phyloP scores from a whole-genome alignment of 2,113 vertebrate genomes.

The Acanthisitta chloris region DNA sequence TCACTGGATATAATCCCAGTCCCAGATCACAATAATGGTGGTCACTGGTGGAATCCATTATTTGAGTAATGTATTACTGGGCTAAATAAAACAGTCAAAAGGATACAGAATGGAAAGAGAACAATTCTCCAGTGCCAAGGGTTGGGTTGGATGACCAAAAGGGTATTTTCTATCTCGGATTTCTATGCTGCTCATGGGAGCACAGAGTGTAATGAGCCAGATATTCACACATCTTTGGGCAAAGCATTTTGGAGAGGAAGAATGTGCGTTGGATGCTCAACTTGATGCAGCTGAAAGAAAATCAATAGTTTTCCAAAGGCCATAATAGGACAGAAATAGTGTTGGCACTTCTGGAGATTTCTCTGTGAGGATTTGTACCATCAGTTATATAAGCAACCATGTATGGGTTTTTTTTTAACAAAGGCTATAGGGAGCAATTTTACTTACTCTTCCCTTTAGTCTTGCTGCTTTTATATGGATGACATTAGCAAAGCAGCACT shows the following conservation, averaged over 20 bases:
- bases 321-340: conserved; percentile 60
- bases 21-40: not conserved
- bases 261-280: not conserved
- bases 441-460: conserved; percentile 33
- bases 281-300: conserved; percentile 25
- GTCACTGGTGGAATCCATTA: not conserved
- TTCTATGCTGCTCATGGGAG: conserved; percentile 39
- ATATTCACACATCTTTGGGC: conserved; percentile 52
- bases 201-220: conserved; percentile 32
- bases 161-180: not conserved
- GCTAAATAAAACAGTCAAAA: not conserved
- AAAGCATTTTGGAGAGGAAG: conserved; percentile 38
- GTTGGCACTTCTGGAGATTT: conserved; percentile 50
- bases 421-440: conserved; percentile 43
- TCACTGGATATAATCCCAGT: conserved; percentile 8
- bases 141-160: not conserved
- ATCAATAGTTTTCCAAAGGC: conserved; percentile 57
- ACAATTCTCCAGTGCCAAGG: not conserved
- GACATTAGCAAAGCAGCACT: not conserved
- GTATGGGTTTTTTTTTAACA: conserved; percentile 52
- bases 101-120: not conserved
- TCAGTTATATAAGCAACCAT: conserved; percentile 37
- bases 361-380: conserved; percentile 21
- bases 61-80: not conserved
- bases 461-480: conserved; percentile 24